Evolutionary conservation across 2,888 invertebrate genomes (phyloP), one percentile per base, ranked within the genome.

Genomic region (Didymodactylos carnosus): DNA sequence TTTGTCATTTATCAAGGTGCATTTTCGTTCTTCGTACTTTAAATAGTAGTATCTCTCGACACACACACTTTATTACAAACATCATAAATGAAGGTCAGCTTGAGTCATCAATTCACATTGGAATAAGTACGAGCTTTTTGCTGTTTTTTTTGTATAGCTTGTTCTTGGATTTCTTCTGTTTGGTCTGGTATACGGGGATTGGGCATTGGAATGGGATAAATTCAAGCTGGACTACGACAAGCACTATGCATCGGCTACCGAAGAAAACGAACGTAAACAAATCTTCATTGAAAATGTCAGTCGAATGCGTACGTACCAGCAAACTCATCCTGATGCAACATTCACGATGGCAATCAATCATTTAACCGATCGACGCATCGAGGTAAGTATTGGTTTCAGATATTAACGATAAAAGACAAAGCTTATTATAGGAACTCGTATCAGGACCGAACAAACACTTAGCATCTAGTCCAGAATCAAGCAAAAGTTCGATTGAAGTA

Each of bases 331-430:
- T 8, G 19, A 53, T 53, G 53, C 73, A 27, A 25, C 70, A 14
- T 73, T 62, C 39, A 73, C 39, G 46, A 19, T 73, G 14, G 46
- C 39, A 39, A 70, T 73, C 39, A 73, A 73, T 51, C 70, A 73
- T 23, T 73, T 69, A 14, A 25, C 69, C 27, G 73, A 73, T 70
- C 39, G 39, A 29, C 40, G 69, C 11, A 69, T 62, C 7, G 41
- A 73, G 27, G 73, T 53, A 53, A 19, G 11, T 19, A 1, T 19
- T 53, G 35, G 6, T 29, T 19, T 29, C 5, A 51, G 1, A 19
- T 29, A 4, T 10, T 5, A 6, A 16, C 29, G 29, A 4, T 10
- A 16, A 16, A 19, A 7, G 27, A 51, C 16, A 27, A 25, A 6
- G 27, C 10, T 70, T 73, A 10, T 35, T 70, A 25, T 35, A 62